phyloP scores from a whole-genome alignment of 1,140 invertebrate species.

The Plutomurus gul region DNA sequence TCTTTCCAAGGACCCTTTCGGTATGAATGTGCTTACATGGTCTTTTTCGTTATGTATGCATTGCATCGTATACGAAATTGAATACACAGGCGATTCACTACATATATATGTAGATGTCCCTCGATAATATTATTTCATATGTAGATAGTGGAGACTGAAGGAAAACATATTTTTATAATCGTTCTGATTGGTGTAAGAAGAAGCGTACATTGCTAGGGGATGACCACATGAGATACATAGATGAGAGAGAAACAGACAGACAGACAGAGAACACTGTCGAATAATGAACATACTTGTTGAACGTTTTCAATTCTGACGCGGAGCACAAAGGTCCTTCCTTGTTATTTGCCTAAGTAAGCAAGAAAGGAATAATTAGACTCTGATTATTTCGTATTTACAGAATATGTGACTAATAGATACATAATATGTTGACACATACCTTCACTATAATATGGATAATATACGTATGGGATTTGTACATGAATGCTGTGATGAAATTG shows the following conservation, averaged over 20 bases:
- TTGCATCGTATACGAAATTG: too few relatives aligned
- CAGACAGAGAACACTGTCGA: too few relatives aligned
- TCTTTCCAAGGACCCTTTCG: not conserved
- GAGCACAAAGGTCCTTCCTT: slow-evolving; percentile 26
- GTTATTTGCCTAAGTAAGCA: not conserved
- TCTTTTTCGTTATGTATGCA: not conserved
- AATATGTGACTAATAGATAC: not conserved
- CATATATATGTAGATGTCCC: too few relatives aligned
- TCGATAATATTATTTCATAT: too few relatives aligned
- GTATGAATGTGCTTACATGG: not conserved
- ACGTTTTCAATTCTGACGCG: not conserved
- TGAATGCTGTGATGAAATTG: too few relatives aligned
- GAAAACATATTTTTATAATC: not conserved
- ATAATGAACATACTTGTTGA: slow-evolving; percentile 29
- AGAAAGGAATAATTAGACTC: slow-evolving; percentile 9
- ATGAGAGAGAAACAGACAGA: not conserved
- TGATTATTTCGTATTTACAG: not conserved
- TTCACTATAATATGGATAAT: too few relatives aligned
- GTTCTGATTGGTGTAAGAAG: not conserved
- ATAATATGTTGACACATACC: too few relatives aligned
- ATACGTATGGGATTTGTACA: too few relatives aligned
- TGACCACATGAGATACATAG: not conserved
- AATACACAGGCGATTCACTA: too few relatives aligned
- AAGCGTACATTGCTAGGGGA: not conserved
- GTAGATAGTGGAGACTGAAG: not conserved